Base-by-base conservation (phyloP, 2,888 invertebrate species). In the Spialia ferax region DNA sequence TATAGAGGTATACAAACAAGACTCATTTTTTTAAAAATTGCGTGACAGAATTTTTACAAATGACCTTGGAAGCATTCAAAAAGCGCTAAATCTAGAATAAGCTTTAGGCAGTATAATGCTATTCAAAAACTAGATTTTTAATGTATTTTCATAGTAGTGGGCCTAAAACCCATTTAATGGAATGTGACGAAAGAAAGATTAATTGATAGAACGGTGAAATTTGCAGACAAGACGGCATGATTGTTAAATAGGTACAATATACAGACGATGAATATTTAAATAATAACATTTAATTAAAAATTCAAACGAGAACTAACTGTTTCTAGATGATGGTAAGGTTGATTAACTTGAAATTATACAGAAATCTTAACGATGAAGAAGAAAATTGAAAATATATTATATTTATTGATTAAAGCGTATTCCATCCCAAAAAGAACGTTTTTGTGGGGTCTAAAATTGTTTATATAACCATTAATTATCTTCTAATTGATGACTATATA, bases 301-400 rank as follows among this genome's bases (percentile, higher is more conserved):
- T 48, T 29, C n/a, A 20, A 60, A 60, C 20, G 60, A 29, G 60
- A 11, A 60, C 59, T 60, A 60, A 60, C 60, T 60, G 48, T 60
- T 48, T 26, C 23, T 35, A 29, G 13, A 23, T 22, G 26, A 29
- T 29, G 22, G 29, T 13, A 22, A 20, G 13, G 22, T 50, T 50
- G 13, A 50, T 56, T 56, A 63, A 32, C 42, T 45, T 45, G 55
- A 22, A 32, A 63, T 48, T 63, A 45, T 45, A 56, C 15, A 10
- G 8, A 3, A 22, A 13, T 22, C 13, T 11, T 22, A 50, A 22
- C 35, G 11, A 11, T 11, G 1, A 8, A 45, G 18, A 18, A 38
- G 38, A 3, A n/a, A 38, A n/a, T 15, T 8, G 15, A 15, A 2
- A 45, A 18, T 45, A 18, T 10, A 6, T n/a, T n/a, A 8, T 0